Base-by-base conservation (phyloP, 92 coral and sea anemone species). In the Porites evermanni region DNA sequence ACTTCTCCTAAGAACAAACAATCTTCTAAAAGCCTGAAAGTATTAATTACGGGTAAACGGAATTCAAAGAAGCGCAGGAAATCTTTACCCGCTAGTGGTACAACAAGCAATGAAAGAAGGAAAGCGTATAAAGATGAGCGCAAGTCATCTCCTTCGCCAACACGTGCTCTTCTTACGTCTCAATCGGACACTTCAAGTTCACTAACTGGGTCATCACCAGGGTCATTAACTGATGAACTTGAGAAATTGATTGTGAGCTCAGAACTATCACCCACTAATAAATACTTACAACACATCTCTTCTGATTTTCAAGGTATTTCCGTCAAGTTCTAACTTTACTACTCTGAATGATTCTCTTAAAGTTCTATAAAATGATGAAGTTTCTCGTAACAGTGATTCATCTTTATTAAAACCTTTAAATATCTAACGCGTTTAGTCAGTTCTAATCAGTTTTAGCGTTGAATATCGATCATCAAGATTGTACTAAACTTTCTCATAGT, bases 31-130 rank as follows among this genome's bases (percentile, higher is more conserved):
- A 93, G 96, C 90, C 91, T 95, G 86, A 90, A 92, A 83, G 72
- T 93, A 88, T 90, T 76, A 88, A 84, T 95, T 74, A 56, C 61
- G 61, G 61, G 61, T 56, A 95, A 91, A 93, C 89, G 98, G 52
- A 83, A 85, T 83, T 93, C 98, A 70, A 95, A 95, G 96, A 95
- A 95, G 86, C 98, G 96, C 91, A 93, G 98, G 84, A 95, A 95
- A 83, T 95, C 98, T 6, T 93, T 95, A 83, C 98, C 98, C 11
- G 83, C 91, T 29, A 60, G 88, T 70, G 90, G 87, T 84, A 90
- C 94, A 20, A 44, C 78, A 58, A 32, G 86, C 87, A 88, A 79
- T 72, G 91, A 92, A 74, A 80, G 88, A 75, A 60, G 69, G 67
- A 87, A 86, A 71, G 65, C 84, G 67, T 89, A 95, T 69, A 90